Conservation (phyloP, 2,113 vertebrate species). For the Corythornis vintsioides region DNA sequence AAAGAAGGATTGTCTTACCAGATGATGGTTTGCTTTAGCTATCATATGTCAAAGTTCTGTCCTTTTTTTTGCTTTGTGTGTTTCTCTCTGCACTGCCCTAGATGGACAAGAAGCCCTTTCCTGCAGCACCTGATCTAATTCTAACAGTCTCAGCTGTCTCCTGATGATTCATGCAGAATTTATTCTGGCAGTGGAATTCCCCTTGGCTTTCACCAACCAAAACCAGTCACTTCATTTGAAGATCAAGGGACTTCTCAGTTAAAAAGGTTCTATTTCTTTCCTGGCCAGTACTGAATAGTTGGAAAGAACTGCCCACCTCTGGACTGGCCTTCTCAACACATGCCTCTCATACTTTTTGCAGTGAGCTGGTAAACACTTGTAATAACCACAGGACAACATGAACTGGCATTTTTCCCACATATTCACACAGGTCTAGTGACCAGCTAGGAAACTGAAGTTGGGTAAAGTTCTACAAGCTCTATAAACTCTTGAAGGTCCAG, state of each 20-base stretch:
- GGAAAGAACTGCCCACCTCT: neutral
- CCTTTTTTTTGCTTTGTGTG: neutral
- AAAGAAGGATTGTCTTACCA: neutral
- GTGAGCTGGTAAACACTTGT: neutral
- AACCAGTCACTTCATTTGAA: neutral
- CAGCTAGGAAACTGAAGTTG: neutral
- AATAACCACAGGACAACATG: neutral
- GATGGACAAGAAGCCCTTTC: slow-evolving; percentile 1
- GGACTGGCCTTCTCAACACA: neutral
- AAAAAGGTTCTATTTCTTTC: neutral
- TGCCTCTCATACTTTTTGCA: neutral
- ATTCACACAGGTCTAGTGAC: neutral
- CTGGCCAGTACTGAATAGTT: neutral
- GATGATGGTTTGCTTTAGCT: neutral
- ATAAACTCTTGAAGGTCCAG: neutral
- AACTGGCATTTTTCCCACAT: neutral
- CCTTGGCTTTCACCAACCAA: slow-evolving; percentile 20
- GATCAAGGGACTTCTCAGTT: slow-evolving; percentile 23
- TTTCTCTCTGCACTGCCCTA: neutral
- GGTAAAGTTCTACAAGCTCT: neutral
- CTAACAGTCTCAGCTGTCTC: neutral
- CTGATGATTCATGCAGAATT: neutral
- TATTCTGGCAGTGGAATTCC: neutral
- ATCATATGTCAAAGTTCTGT: neutral
- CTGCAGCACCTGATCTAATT: neutral